Conservation (phyloP, 2,797 vertebrate species). For the Caiman crocodilus region DNA sequence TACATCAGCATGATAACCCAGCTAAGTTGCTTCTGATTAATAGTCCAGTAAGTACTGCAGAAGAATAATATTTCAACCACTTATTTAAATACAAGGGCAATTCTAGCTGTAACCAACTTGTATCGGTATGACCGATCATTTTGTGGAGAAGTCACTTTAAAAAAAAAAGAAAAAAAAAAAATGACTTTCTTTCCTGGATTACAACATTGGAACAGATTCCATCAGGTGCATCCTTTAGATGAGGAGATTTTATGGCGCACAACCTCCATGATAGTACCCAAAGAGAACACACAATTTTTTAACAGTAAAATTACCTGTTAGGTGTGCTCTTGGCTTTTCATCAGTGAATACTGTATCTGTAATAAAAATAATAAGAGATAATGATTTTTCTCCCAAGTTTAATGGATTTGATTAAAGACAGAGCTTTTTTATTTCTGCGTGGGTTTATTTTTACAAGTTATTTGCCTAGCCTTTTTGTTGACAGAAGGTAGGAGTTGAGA, state of each 20-base stretch:
- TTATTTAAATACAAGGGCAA: background rate
- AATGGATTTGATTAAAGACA: background rate
- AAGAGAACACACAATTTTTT: accelerated
- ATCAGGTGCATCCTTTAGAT: background rate
- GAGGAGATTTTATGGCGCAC: background rate
- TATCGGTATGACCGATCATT: too few species aligned
- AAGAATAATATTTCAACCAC: background rate
- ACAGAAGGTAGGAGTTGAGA: accelerated
- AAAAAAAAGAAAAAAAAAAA: background rate
- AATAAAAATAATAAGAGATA: constrained; percentile 30
- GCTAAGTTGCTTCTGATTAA: background rate
- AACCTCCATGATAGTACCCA: accelerated
- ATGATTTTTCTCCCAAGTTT: background rate
- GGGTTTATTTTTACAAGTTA: accelerated
- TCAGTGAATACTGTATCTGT: constrained; percentile 21
- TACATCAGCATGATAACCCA: accelerated
- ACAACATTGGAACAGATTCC: background rate
- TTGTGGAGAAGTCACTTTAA: background rate
- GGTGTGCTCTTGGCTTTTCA: constrained; percentile 80
- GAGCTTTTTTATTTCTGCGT: background rate
- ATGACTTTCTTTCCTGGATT: background rate
- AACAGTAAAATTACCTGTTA: constrained; percentile 78
- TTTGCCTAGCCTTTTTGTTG: background rate
- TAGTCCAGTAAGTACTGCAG: background rate
- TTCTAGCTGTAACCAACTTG: background rate